Conservation (phyloP, 2,113 vertebrate species). For the Hippocampus barbouri region DNA sequence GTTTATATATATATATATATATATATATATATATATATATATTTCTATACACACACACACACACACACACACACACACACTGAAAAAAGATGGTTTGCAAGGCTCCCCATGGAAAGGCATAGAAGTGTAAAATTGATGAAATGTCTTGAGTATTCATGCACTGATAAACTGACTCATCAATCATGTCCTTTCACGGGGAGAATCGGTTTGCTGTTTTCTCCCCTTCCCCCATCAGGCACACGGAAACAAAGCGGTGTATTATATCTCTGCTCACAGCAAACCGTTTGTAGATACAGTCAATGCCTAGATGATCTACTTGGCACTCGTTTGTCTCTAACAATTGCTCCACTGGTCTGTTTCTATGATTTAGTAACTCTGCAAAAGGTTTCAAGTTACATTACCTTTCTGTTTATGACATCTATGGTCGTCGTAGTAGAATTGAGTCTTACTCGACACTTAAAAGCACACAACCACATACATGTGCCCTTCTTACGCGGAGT, state of each 20-base stretch:
- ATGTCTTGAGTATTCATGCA: conserved; percentile 4
- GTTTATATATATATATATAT: no score
- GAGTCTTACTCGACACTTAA: background rate
- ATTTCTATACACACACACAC: no score
- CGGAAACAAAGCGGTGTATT: background rate
- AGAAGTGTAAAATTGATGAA: conserved; percentile 9
- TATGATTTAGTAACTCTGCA: background rate
- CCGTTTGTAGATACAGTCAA: background rate
- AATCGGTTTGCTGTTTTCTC: conserved; percentile 15
- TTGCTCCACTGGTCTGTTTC: background rate
- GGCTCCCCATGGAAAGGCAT: background rate
- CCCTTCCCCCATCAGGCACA: background rate
- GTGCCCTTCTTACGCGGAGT: conserved; percentile 4
- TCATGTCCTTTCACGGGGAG: background rate
- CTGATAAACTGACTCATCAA: conserved; percentile 10
- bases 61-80: background rate
- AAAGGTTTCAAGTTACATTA: background rate
- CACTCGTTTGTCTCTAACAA: background rate
- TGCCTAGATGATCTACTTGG: background rate
- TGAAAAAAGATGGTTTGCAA: background rate
- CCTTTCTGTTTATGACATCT: no score
- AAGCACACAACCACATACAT: background rate
- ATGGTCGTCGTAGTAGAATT: no score
- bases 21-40: no score
- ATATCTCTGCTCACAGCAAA: background rate